A percentile compares a stretch with the other conserved stretches of the same genome.
These are phyloP conservation scores for Drosophila nebulosa DNA, from an alignment of 1,140 invertebrate genomes.

Conservation along the genomic window DNA sequence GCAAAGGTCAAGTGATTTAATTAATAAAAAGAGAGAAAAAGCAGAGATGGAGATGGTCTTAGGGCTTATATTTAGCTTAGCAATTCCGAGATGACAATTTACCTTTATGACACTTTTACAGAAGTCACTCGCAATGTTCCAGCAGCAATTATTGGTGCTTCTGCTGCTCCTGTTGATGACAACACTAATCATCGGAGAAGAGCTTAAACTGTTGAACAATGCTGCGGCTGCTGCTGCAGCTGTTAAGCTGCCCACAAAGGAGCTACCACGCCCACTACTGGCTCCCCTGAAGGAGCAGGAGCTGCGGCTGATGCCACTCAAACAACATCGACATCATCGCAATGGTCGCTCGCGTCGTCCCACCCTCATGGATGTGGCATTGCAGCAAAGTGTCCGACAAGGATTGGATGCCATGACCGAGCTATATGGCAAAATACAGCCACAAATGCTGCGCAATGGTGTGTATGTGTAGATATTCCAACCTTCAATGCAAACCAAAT, in stretches of 20 bases:
- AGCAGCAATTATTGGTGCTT: slow-evolving; percentile 24
- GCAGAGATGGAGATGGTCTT: background rate
- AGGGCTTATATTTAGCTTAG: background rate
- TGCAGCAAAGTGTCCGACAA: slow-evolving; percentile 72
- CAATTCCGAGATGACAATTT: slow-evolving; percentile 13
- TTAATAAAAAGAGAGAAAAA: background rate
- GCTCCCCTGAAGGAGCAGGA: background rate
- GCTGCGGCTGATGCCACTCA: background rate
- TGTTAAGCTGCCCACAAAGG: slow-evolving; percentile 48
- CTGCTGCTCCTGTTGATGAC: slow-evolving; percentile 14
- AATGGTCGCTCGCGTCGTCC: slow-evolving; percentile 55
- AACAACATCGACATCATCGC: slow-evolving; percentile 10
- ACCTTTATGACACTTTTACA: slow-evolving; percentile 17
- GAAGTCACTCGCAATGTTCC: slow-evolving; percentile 47
- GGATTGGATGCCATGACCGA: slow-evolving; percentile 76
- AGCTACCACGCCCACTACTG: slow-evolving; percentile 53
- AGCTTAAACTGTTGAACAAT: slow-evolving; percentile 7
- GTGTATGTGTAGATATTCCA: slow-evolving; percentile 23
- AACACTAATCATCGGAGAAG: background rate
- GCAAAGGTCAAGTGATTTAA: background rate
- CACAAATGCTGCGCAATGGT: slow-evolving; percentile 77
- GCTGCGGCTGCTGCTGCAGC: too few relatives aligned
- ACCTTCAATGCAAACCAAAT: slow-evolving; percentile 17
- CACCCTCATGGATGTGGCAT: slow-evolving; percentile 71
- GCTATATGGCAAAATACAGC: slow-evolving; percentile 71